Conservation (phyloP, 2,888 invertebrate genomes). For the Lithophane ornitopus region DNA sequence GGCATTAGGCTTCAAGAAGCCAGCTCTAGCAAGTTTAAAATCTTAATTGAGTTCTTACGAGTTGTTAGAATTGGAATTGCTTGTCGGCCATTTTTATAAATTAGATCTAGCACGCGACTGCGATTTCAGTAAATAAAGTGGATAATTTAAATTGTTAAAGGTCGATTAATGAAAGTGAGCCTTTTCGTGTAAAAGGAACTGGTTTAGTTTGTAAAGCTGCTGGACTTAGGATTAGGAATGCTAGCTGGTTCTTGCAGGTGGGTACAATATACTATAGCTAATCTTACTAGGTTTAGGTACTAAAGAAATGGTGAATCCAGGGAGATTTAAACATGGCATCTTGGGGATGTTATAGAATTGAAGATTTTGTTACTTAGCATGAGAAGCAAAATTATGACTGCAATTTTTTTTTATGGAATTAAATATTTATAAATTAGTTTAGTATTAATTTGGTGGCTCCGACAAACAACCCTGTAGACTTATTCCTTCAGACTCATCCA, state of each 20-base stretch:
- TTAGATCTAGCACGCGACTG: constrained; percentile 87
- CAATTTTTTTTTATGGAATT: neutral
- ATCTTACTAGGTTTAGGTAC: neutral
- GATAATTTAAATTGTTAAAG: constrained; percentile 70
- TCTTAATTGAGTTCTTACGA: constrained; percentile 88
- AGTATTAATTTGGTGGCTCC: neutral
- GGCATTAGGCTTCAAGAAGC: constrained; percentile 66
- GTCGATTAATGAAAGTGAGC: constrained; percentile 68
- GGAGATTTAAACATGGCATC: neutral
- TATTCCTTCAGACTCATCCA: neutral
- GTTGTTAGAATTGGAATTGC: constrained; percentile 84
- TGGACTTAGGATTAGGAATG: constrained; percentile 47
- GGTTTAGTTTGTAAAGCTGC: constrained; percentile 46
- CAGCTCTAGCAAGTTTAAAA: constrained; percentile 71
- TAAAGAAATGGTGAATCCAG: neutral
- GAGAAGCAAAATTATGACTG: neutral
- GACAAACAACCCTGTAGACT: neutral
- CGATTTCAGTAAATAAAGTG: constrained; percentile 69
- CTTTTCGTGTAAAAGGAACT: constrained; percentile 57
- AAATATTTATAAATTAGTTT: neutral
- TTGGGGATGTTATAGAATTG: neutral
- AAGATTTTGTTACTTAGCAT: neutral
- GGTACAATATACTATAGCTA: neutral
- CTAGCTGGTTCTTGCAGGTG: constrained; percentile 25
- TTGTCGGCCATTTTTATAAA: constrained; percentile 81